Base-by-base conservation (phyloP, 2,113 vertebrate species). In the Tonatia bakeri region DNA sequence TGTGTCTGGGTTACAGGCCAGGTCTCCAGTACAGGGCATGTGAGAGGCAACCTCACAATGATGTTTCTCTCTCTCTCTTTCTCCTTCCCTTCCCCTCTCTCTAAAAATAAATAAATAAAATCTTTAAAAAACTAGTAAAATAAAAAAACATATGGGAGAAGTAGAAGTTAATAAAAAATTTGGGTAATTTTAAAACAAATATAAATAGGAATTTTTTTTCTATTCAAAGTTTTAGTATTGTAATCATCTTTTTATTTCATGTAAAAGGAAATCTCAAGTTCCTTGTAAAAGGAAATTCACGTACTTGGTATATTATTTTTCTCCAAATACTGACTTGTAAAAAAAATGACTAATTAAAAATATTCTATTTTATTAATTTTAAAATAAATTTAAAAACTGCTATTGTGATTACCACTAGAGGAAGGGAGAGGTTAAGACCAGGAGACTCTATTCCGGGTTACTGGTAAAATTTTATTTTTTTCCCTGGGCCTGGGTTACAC, bases 301-400 rank as follows among this genome's bases (percentile, higher is more conserved):
- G 47, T 14, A 56, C 38, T 75, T 76, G 67, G 24, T 33, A 31
- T 40, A 81, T 45, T 93, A 72, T 73, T 96, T 61, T 96, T 94
- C 59, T 88, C 36, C n/a, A 36, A 89, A 5, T 52, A 91, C 24
- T 73, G 24, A 54, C 43, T 83, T 83, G 24, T 11, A 56, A 83
- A 90, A 90, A 85, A 94, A 85, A 40, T 28, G 4, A 86, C 28
- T 79, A 91, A 84, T 82, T 86, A 36, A 72, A 92, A 93, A 81
- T 4, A 50, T 20, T 80, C 56, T 82, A 20, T 47, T 50, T n/a
- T 73, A 12, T 69, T 69, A 64, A 79, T 67, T 67, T n/a, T 20
- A 52, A n/a, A 79, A 16, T 33, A 20, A 31, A 33, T 50, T 54
- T 19, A 38, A 83, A 56, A n/a, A 14, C 22, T 84, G 47, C n/a